A percentile compares a stretch with the other conserved stretches of the same genome.
Evolutionary conservation across 2,888 invertebrate genomes (phyloP).

Genomic region (Drosophila antonietae): DNA sequence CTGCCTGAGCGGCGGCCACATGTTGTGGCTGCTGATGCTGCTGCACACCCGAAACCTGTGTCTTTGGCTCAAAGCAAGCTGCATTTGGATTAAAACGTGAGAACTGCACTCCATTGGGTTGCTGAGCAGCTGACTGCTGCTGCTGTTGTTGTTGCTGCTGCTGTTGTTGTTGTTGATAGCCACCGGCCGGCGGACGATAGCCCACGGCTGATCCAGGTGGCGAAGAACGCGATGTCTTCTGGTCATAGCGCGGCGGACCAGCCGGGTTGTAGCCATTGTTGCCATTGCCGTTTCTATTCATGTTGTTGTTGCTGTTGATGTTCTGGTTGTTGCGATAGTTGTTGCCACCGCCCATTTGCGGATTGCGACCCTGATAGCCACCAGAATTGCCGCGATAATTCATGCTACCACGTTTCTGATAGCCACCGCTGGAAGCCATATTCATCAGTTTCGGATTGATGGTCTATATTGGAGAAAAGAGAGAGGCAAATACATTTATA

Average conservation of each 20-base stretch:
- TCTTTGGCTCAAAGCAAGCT: conserved; percentile 70
- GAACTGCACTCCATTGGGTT: conserved; percentile 54
- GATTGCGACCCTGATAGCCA: conserved; percentile 76
- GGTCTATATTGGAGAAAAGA: conserved; percentile 84
- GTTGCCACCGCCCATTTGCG: conserved; percentile 61
- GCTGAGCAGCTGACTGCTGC: conserved; percentile 33
- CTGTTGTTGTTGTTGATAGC: conserved; percentile 56
- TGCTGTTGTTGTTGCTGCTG: conserved; percentile 50
- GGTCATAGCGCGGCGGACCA: conserved; percentile 56
- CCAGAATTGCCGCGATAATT: conserved; percentile 70
- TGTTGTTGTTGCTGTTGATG: conserved; percentile 55
- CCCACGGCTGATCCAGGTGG: conserved; percentile 57
- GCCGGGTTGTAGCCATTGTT: conserved; percentile 47
- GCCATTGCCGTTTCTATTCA: conserved; percentile 41
- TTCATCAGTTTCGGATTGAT: conserved; percentile 95
- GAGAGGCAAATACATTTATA: background rate
- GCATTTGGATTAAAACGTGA: conserved; percentile 76
- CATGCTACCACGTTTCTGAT: conserved; percentile 76
- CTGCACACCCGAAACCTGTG: conserved; percentile 45
- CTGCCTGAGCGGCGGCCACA: conserved; percentile 52
- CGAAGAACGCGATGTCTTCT: conserved; percentile 58
- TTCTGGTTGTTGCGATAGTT: conserved; percentile 63
- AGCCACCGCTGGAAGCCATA: conserved; percentile 86
- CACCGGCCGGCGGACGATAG: conserved; percentile 54
- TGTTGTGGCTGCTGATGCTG: conserved; percentile 58